Evolutionary conservation across 1,140 invertebrate genomes (phyloP).

Genomic region (Solen grandis): DNA sequence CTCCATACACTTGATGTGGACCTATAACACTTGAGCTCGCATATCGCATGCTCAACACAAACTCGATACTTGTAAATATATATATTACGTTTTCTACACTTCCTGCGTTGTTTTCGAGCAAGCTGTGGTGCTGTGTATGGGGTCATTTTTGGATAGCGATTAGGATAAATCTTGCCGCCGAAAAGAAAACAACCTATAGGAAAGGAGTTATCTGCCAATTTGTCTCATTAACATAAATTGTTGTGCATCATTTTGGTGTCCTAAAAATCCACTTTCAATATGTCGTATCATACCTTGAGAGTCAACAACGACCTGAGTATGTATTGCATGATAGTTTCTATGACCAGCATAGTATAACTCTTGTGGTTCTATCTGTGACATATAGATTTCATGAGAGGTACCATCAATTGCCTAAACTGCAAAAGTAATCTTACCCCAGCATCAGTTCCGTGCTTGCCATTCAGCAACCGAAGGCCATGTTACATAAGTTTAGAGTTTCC

Average conservation of each 20-base stretch:
- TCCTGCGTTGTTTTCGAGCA: not conserved
- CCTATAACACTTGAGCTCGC: no score
- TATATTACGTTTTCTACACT: conserved; percentile 9
- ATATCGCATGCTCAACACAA: no score
- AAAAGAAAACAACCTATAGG: conserved; percentile 32
- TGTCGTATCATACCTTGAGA: conserved; percentile 5
- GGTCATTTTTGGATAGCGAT: conserved; percentile 12
- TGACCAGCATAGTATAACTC: conserved; percentile 39
- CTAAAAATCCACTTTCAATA: conserved; percentile 18
- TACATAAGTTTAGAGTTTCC: not conserved
- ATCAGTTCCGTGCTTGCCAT: not conserved
- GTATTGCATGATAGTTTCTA: no score
- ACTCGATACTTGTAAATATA: conserved; percentile 1
- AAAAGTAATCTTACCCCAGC: not conserved
- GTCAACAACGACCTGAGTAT: conserved; percentile 49
- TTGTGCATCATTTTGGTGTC: no score
- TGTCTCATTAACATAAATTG: no score
- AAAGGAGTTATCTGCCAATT: conserved; percentile 33
- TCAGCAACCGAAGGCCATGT: not conserved
- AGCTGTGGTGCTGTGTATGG: not conserved
- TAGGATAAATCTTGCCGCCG: conserved; percentile 38
- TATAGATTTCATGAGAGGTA: conserved; percentile 30
- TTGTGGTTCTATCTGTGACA: conserved; percentile 18
- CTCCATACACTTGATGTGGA: conserved; percentile 24
- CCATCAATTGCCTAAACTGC: conserved; percentile 32